Conservation (phyloP, 2,888 invertebrate genomes). For the Rhagonycha fulva region DNA sequence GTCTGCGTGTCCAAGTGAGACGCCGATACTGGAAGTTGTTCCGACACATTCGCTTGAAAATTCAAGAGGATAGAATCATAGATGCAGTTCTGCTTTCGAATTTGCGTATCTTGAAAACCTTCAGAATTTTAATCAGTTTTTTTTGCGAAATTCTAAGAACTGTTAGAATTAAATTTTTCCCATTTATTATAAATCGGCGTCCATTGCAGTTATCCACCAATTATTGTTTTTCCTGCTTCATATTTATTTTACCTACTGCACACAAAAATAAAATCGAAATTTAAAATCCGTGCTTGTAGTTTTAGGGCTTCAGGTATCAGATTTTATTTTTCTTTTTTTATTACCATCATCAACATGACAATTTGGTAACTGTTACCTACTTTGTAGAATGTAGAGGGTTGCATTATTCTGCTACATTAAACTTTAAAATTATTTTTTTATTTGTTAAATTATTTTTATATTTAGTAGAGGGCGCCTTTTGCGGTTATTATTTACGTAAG, state of each 20-base stretch:
- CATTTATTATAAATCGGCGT: neutral
- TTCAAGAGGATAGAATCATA: conserved; percentile 46
- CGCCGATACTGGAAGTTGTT: conserved; percentile 27
- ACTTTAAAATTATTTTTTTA: neutral
- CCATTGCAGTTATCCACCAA: neutral
- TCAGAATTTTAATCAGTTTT: conserved; percentile 4
- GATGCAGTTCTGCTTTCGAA: conserved; percentile 2
- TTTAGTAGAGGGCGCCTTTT: neutral
- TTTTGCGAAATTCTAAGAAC: conserved; percentile 3
- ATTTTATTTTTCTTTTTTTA: neutral
- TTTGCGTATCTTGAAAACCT: conserved; percentile 4
- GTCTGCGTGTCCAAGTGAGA: conserved; percentile 29
- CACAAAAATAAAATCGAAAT: neutral
- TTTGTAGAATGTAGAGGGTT: neutral
- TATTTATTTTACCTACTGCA: neutral
- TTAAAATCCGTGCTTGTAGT: neutral
- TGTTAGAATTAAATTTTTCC: conserved; percentile 1
- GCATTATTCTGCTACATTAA: neutral
- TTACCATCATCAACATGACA: neutral
- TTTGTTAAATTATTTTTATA: neutral
- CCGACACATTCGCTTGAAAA: conserved; percentile 47
- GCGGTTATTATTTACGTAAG: neutral
- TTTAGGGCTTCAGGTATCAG: neutral
- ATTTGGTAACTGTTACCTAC: neutral
- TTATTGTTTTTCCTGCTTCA: neutral